These are phyloP conservation scores for Aptenodytes patagonicus DNA, from an alignment of 2,113 vertebrate species.

Conservation along the genomic window DNA sequence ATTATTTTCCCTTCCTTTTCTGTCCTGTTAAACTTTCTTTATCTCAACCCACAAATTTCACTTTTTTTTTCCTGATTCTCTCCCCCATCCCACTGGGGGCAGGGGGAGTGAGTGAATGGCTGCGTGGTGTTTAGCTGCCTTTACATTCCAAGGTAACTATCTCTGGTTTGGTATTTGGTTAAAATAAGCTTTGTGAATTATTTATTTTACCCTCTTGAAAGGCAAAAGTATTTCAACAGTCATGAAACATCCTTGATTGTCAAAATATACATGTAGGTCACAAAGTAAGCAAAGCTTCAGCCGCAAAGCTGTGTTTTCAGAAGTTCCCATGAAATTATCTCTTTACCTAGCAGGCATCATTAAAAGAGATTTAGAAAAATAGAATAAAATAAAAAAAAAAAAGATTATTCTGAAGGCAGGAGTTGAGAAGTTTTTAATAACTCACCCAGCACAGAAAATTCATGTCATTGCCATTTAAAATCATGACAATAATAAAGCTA, in stretches of 20 bases:
- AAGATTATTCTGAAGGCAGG: not conserved
- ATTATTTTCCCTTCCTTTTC: no score
- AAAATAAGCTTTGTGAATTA: not conserved
- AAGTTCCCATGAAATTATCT: conserved; percentile 25
- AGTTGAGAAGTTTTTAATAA: conserved; percentile 24
- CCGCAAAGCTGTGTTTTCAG: not conserved
- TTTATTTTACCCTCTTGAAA: conserved; percentile 12
- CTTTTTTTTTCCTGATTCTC: no score
- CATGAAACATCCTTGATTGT: not conserved
- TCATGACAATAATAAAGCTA: conserved; percentile 20
- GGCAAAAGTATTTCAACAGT: not conserved
- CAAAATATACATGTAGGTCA: not conserved
- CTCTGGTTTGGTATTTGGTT: not conserved
- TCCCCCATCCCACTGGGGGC: no score
- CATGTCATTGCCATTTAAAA: conserved; percentile 5
- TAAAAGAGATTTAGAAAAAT: conserved; percentile 33
- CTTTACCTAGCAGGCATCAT: conserved; percentile 50
- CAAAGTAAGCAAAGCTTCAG: not conserved
- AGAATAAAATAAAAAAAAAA: not conserved
- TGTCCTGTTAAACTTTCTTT: no score
- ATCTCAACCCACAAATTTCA: no score
- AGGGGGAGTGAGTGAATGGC: no score
- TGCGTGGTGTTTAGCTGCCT: not conserved
- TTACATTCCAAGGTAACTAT: not conserved
- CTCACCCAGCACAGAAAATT: not conserved